These are phyloP conservation scores for Scaptomyza pallida DNA, from an alignment of 1,140 invertebrate species.

Conservation along the genomic window DNA sequence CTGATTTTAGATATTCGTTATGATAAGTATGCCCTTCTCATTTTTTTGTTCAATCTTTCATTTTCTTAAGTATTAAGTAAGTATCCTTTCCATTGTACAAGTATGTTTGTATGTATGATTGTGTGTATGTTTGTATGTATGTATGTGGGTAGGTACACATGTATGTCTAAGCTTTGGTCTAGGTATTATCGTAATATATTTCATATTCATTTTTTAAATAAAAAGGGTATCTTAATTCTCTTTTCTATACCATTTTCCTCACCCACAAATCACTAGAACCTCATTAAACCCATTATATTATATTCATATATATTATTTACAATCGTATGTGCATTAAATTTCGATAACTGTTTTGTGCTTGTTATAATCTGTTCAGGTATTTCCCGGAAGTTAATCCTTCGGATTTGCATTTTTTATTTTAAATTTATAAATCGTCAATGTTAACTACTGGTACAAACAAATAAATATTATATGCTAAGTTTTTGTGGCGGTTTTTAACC, in stretches of 20 bases:
- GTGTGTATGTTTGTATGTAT: too few species aligned
- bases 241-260: background rate
- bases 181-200: conserved; percentile 65
- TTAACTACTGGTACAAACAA: conserved; percentile 63
- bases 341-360: conserved; percentile 1
- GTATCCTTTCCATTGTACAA: conserved; percentile 37
- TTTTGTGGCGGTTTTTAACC: conserved; percentile 74
- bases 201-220: conserved; percentile 3
- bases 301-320: conserved; percentile 16
- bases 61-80: conserved; percentile 28
- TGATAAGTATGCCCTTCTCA: conserved; percentile 25
- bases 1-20: conserved; percentile 22
- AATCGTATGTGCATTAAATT: conserved; percentile 2
- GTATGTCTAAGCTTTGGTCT: conserved; percentile 79
- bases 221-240: too few species aligned
- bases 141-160: conserved; percentile 60
- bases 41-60: conserved; percentile 21
- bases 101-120: conserved; percentile 47
- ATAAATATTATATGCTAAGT: conserved; percentile 75
- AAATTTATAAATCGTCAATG: conserved; percentile 25
- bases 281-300: conserved; percentile 5
- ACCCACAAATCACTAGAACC: conserved; percentile 14
- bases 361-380: conserved; percentile 39
- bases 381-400: conserved; percentile 21
- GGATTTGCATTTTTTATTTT: background rate